Conservation (phyloP, 2,797 vertebrate genomes). For the Hoplostethus atlanticus region DNA sequence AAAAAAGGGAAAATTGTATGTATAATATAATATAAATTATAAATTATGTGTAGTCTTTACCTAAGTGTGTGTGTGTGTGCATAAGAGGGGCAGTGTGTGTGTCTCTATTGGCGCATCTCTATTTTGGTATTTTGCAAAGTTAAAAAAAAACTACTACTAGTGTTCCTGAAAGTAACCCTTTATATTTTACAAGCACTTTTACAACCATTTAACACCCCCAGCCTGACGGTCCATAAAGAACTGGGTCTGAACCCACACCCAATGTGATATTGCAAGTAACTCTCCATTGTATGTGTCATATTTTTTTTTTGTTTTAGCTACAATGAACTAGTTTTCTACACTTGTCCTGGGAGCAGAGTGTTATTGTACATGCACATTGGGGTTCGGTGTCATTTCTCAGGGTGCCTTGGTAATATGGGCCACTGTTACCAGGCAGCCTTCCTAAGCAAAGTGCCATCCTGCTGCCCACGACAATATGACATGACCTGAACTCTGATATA, state of each 20-base stretch:
- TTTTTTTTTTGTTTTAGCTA: slow-evolving; percentile 5
- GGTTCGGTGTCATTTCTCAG: slow-evolving; percentile 33
- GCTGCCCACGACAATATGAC: slow-evolving; percentile 53
- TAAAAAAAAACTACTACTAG: too few relatives aligned
- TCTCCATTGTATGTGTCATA: slow-evolving; percentile 21
- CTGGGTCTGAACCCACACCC: not conserved
- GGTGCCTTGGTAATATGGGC: slow-evolving; percentile 34
- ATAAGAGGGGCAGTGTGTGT: too few relatives aligned
- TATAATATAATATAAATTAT: too few relatives aligned
- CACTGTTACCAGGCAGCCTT: slow-evolving; percentile 41
- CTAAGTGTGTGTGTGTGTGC: too few relatives aligned
- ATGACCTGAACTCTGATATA: slow-evolving; percentile 39
- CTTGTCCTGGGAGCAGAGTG: slow-evolving; percentile 20
- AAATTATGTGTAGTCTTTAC: too few relatives aligned
- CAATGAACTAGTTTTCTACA: slow-evolving; percentile 39
- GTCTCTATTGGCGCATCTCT: not conserved
- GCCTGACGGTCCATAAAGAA: not conserved
- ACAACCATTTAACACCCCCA: not conserved
- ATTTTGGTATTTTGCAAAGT: not conserved
- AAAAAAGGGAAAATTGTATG: too few relatives aligned
- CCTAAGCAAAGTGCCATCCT: slow-evolving; percentile 57
- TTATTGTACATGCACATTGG: slow-evolving; percentile 5
- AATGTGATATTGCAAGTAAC: not conserved
- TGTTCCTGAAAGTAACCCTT: not conserved
- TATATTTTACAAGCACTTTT: not conserved